phyloP scores from a whole-genome alignment of 2,888 invertebrate genomes.

The Dynastes grantii region DNA sequence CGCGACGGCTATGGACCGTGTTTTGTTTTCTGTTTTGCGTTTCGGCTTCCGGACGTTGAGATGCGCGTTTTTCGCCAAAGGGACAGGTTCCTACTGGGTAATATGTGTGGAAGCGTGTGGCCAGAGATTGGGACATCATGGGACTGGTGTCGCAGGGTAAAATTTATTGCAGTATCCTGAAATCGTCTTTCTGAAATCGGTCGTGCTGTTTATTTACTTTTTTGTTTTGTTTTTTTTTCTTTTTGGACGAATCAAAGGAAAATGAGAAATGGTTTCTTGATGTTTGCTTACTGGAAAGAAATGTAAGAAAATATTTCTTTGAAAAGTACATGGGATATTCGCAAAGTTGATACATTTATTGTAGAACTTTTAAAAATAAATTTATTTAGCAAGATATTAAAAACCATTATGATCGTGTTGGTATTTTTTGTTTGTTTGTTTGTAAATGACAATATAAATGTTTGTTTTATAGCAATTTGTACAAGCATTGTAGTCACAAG shows the following conservation, averaged over 20 bases:
- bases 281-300: not conserved
- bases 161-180: slow-evolving; percentile 1
- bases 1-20: not conserved
- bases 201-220: not conserved
- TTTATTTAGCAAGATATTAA: no score
- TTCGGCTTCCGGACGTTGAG: not conserved
- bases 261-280: not conserved
- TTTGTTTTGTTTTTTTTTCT: not conserved
- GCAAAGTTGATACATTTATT: no score
- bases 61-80: not conserved
- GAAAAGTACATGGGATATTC: no score
- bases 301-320: not conserved
- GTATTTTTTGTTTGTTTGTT: no score
- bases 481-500: no score
- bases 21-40: slow-evolving; percentile 11
- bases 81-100: not conserved
- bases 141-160: not conserved
- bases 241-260: not conserved
- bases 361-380: no score
- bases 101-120: not conserved
- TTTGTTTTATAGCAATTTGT: no score
- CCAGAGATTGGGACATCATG: not conserved
- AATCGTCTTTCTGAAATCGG: not conserved
- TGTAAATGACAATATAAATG: no score
- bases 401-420: no score